Evolutionary conservation across 1,140 invertebrate species (phyloP), one percentile per base, ranked within the genome.

Genomic region (Sitobion miscanthi): DNA sequence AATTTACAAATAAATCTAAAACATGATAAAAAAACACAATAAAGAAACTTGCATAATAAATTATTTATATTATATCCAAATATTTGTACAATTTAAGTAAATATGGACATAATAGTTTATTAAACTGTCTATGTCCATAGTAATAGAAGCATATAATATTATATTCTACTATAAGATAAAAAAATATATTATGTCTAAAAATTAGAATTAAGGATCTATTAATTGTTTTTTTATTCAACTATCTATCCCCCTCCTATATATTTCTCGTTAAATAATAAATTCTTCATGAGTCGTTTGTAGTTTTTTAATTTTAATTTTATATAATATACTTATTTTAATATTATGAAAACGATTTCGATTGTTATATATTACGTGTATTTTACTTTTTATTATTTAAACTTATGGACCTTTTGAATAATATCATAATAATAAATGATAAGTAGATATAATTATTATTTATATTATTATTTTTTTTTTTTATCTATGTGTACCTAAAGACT

Each of bases 401-500:
- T 62, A 57, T 30, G 38, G 9, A 42, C 5, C 38, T 20, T 89
- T 38, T 49, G 7, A 54, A 52, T 54, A 88, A 47, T 21, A 87
- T 87, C 38, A 62, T 57, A 90, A 54, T n/a, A 38, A 35, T 42
- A 38, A 3, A 86, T 86, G n/a, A 86, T 47, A 47, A 49, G 23
- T n/a, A 49, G 62, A 3, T 49, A 49, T 87, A 20, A 87, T 47
- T 3, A 87, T 30, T 14, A 85, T 85, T 42, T 54, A 38, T 38
- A 45, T 47, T 47, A 21, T 35, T 35, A 47, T 85, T 57, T 62
- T 45, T 62, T 90, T 35, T 90, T 90, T 90, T 35, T 90, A n/a
- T 90, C n/a, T 90, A n/a, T 90, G 6, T 90, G 45, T 62, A 38
- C n/a, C 47, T 88, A 90, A 90, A 90, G 54, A 62, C 54, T 90